Evolutionary conservation across 1,140 invertebrate genomes (phyloP).

Genomic region (Listronotus oregonensis): DNA sequence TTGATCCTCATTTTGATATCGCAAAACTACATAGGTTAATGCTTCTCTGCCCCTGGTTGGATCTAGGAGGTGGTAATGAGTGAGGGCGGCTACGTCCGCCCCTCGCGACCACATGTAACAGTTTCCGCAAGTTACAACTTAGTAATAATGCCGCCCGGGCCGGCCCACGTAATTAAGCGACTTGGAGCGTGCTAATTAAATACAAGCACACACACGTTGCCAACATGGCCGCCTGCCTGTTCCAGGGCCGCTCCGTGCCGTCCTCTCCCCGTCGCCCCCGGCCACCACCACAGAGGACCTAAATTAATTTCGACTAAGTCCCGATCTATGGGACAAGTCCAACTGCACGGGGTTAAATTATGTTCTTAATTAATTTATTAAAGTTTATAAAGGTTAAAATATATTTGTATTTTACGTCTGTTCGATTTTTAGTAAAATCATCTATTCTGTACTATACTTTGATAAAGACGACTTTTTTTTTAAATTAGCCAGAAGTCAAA

Average conservation of each 20-base stretch:
- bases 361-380: too few species aligned
- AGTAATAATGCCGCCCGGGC: conserved; percentile 52
- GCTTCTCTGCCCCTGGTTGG: not conserved
- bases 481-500: too few species aligned
- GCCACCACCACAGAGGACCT: conserved; percentile 41
- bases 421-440: too few species aligned
- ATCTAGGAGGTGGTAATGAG: not conserved
- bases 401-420: too few species aligned
- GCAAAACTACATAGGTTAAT: conserved; percentile 4
- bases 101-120: conserved; percentile 50
- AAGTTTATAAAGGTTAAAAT: too few species aligned
- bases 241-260: conserved; percentile 20
- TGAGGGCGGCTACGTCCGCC: conserved; percentile 18
- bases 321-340: conserved; percentile 38
- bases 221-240: conserved; percentile 49
- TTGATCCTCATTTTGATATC: too few species aligned
- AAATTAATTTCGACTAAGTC: conserved; percentile 54
- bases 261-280: conserved; percentile 15
- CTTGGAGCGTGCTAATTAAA: conserved; percentile 52
- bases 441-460: too few species aligned
- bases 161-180: conserved; percentile 53
- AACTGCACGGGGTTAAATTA: conserved; percentile 14
- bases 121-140: conserved; percentile 50
- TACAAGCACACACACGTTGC: conserved; percentile 51
- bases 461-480: too few species aligned